These are phyloP conservation scores for Acleris literana DNA, from an alignment of 2,888 invertebrate genomes.

Conservation along the genomic window DNA sequence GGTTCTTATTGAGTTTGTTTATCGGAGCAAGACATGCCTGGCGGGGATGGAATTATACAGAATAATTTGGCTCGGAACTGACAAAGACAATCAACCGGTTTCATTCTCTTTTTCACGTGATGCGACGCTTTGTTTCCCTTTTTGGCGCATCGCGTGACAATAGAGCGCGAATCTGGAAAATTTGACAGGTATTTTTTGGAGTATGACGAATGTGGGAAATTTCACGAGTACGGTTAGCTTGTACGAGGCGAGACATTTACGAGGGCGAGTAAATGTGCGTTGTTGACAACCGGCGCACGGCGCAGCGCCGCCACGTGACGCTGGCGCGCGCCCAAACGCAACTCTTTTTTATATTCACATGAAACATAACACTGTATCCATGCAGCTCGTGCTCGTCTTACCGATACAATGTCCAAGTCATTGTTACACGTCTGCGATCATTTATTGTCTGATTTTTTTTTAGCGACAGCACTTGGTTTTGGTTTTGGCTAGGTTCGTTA, in stretches of 20 bases:
- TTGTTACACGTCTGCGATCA: constrained; percentile 19
- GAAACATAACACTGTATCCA: constrained; percentile 49
- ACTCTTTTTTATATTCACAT: constrained; percentile 33
- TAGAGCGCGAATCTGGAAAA: constrained; percentile 6
- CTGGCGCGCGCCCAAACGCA: constrained; percentile 42
- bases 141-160: neutral
- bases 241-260: constrained; percentile 24
- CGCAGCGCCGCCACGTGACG: constrained; percentile 33
- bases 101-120: constrained; percentile 2
- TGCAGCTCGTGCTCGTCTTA: constrained; percentile 50
- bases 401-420: constrained; percentile 40
- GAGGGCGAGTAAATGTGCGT: constrained; percentile 16
- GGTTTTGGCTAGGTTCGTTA: neutral
- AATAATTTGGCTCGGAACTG: constrained; percentile 21
- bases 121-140: neutral
- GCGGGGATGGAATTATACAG: constrained; percentile 6
- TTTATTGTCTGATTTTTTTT: constrained; percentile 8
- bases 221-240: constrained; percentile 14
- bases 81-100: neutral
- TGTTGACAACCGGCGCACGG: constrained; percentile 31
- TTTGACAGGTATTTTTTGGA: neutral
- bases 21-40: neutral
- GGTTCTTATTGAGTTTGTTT: constrained; percentile 31
- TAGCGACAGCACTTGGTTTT: neutral
- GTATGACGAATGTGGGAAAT: constrained; percentile 18